Evolutionary conservation across 2,113 vertebrate genomes (phyloP).

Genomic region (Amphiprion percula): DNA sequence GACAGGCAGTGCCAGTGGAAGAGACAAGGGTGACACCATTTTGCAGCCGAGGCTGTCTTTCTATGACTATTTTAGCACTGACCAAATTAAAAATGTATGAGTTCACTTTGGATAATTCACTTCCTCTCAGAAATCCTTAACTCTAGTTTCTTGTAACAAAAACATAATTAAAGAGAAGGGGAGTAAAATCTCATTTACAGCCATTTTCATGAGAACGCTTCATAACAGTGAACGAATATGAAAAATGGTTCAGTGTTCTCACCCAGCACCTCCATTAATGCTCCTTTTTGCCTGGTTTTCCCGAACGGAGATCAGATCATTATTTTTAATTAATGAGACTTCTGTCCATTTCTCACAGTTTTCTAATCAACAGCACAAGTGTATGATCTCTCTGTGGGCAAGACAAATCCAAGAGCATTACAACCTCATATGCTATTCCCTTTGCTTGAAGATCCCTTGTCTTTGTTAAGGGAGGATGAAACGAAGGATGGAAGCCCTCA

Average conservation of each 20-base stretch:
- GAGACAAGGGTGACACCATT: constrained; percentile 17
- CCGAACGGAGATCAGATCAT: constrained; percentile 57
- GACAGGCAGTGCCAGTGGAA: background rate
- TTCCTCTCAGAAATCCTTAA: constrained; percentile 14
- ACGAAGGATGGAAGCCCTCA: constrained; percentile 66
- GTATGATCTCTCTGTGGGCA: constrained; percentile 70
- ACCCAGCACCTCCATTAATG: constrained; percentile 37
- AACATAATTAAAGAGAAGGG: constrained; percentile 49
- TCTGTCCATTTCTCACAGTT: constrained; percentile 60
- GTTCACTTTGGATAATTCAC: constrained; percentile 27
- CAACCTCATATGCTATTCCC: constrained; percentile 80
- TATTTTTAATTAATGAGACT: constrained; percentile 77
- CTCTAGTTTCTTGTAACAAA: constrained; percentile 35
- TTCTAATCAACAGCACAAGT: constrained; percentile 68
- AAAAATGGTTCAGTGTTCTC: constrained; percentile 21
- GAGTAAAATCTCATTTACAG: constrained; percentile 50
- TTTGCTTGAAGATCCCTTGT: constrained; percentile 71
- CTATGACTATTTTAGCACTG: constrained; percentile 11
- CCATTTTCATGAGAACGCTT: constrained; percentile 37
- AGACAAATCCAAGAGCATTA: constrained; percentile 75
- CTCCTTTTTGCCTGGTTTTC: constrained; percentile 20
- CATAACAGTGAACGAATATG: constrained; percentile 13
- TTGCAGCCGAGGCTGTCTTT: constrained; percentile 5
- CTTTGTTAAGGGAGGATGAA: constrained; percentile 79
- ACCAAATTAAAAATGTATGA: constrained; percentile 53